These are phyloP conservation scores for Syncerus caffer DNA, from an alignment of 2,797 vertebrate species.

Conservation along the genomic window DNA sequence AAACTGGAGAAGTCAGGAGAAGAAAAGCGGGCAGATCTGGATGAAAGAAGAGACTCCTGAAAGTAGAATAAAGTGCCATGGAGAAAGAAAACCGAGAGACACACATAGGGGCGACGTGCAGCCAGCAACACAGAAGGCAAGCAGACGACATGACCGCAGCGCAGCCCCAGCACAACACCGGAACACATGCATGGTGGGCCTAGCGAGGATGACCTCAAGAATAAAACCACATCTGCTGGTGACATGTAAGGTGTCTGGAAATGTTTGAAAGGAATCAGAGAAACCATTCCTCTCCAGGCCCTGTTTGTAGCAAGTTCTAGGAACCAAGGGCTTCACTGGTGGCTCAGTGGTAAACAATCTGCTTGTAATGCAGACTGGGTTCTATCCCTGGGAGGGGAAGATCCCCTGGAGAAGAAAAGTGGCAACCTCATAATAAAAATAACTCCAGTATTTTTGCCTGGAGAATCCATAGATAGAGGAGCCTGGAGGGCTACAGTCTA, in stretches of 20 bases:
- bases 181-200: accelerated
- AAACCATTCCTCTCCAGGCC: background rate
- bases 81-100: background rate
- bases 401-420: background rate
- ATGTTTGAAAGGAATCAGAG: background rate
- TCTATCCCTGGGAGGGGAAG: background rate
- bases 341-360: background rate
- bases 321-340: background rate
- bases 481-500: background rate
- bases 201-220: background rate
- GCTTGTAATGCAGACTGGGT: background rate
- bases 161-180: background rate
- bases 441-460: background rate
- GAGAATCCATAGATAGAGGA: background rate
- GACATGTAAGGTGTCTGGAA: background rate
- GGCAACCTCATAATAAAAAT: background rate
- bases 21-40: background rate
- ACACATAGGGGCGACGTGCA: accelerated
- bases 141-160: background rate
- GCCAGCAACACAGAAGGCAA: background rate
- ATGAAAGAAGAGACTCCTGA: background rate
- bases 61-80: accelerated
- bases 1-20: background rate
- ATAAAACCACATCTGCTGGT: background rate
- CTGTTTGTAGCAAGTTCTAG: background rate